Conservation (phyloP, 2,797 vertebrate species). For the Percopsis omiscomaycus region DNA sequence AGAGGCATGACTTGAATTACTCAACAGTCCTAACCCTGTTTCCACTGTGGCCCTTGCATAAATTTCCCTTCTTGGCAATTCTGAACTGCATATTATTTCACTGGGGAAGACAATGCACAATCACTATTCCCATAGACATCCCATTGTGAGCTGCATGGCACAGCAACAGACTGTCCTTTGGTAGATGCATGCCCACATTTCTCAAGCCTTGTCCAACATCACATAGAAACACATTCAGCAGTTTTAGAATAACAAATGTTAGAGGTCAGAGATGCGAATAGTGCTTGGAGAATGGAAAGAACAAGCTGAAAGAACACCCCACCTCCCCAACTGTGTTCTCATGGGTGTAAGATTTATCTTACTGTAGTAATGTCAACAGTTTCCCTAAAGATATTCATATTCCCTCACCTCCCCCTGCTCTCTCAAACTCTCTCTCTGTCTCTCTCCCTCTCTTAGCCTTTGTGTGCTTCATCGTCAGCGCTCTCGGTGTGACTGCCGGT, state of each 20-base stretch:
- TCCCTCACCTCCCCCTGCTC: slow-evolving; percentile 9
- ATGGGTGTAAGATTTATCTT: slow-evolving; percentile 32
- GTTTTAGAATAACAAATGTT: slow-evolving; percentile 61
- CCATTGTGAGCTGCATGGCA: slow-evolving; percentile 71
- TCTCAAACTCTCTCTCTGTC: not conserved
- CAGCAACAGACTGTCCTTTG: slow-evolving; percentile 70
- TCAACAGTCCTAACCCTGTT: slow-evolving; percentile 68
- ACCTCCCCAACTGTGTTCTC: slow-evolving; percentile 34
- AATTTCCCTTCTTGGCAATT: slow-evolving; percentile 60
- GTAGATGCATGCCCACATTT: slow-evolving; percentile 58
- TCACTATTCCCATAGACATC: slow-evolving; percentile 66
- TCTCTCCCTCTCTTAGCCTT: slow-evolving; percentile 61
- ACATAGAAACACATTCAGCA: slow-evolving; percentile 67
- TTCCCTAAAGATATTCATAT: slow-evolving; percentile 32
- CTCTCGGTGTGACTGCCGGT: slow-evolving; percentile 89
- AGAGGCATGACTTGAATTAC: slow-evolving; percentile 52
- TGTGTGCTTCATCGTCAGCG: slow-evolving; percentile 81
- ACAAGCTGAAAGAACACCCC: slow-evolving; percentile 34
- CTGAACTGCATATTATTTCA: slow-evolving; percentile 72
- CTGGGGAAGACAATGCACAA: slow-evolving; percentile 75
- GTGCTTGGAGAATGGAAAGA: not conserved
- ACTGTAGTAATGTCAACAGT: slow-evolving; percentile 18
- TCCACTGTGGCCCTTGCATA: slow-evolving; percentile 55
- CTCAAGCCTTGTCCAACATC: slow-evolving; percentile 62
- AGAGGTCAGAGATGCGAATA: slow-evolving; percentile 25